Evolutionary conservation across 1,140 invertebrate genomes (phyloP).

Genomic region (Trichoplusia ni): DNA sequence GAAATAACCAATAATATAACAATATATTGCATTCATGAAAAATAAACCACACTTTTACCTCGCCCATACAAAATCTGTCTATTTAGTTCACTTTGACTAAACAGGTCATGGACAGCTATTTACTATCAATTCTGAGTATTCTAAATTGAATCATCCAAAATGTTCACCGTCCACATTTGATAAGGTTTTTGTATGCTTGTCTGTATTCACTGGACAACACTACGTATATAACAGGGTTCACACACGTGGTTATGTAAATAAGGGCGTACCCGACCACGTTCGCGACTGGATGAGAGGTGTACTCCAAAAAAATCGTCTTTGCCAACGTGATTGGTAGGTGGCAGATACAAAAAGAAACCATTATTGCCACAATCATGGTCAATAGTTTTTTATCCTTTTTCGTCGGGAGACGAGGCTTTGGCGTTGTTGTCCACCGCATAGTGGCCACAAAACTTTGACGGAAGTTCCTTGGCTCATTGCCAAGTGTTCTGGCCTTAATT

Average conservation of each 20-base stretch:
- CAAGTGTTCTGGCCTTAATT: conserved; percentile 4
- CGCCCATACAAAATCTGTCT: too few relatives aligned
- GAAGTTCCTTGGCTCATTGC: conserved; percentile 36
- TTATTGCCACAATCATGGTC: conserved; percentile 93
- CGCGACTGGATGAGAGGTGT: conserved; percentile 82
- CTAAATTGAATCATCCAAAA: background rate
- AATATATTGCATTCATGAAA: too few relatives aligned
- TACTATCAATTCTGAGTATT: conserved; percentile 20
- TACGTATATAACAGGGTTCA: conserved; percentile 94
- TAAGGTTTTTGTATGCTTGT: conserved; percentile 90
- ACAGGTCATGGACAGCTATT: background rate
- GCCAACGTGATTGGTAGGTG: conserved; percentile 91
- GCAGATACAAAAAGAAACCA: conserved; percentile 89
- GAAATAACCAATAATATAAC: too few relatives aligned
- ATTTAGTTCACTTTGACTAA: too few relatives aligned
- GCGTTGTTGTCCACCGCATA: conserved; percentile 54
- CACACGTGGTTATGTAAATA: conserved; percentile 91
- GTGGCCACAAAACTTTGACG: conserved; percentile 46
- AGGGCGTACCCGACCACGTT: conserved; percentile 90
- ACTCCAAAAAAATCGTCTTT: conserved; percentile 84
- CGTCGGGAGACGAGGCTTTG: conserved; percentile 84
- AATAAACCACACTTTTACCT: too few relatives aligned
- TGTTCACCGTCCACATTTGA: conserved; percentile 82
- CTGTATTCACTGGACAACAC: conserved; percentile 93
- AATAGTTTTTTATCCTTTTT: conserved; percentile 89